Percentiles rank a stretch among this genome's conserved stretches.
Conservation (phyloP, 2,113 vertebrate species). For the Misgurnus mizolepis region DNA sequence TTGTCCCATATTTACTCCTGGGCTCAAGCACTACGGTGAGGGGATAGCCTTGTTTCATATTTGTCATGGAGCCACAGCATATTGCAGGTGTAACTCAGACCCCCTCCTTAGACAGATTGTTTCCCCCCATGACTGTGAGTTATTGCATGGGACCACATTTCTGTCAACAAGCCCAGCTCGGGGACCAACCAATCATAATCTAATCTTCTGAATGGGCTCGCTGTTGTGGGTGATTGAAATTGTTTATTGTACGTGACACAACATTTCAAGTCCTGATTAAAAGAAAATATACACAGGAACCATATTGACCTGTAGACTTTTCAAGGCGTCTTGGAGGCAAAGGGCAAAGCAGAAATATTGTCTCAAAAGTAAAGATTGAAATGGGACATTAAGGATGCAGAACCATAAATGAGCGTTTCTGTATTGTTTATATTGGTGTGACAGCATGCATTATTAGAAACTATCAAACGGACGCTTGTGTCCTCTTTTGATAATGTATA, state of each 20-base stretch:
- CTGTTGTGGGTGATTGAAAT: slow-evolving; percentile 59
- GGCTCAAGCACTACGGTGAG: not conserved
- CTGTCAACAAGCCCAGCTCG: slow-evolving; percentile 60
- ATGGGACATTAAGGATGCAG: not conserved
- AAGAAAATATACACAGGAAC: slow-evolving; percentile 48
- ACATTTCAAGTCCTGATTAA: slow-evolving; percentile 58
- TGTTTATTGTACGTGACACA: slow-evolving; percentile 58
- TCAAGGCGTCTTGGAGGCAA: not conserved
- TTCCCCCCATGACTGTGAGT: slow-evolving; percentile 57
- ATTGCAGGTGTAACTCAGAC: slow-evolving; percentile 57
- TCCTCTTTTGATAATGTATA: too few relatives aligned
- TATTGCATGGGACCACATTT: slow-evolving; percentile 59
- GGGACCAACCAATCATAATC: slow-evolving; percentile 65
- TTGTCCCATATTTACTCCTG: slow-evolving; percentile 40
- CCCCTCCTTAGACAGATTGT: slow-evolving; percentile 56
- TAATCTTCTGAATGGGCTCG: slow-evolving; percentile 63
- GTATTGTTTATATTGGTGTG: too few relatives aligned
- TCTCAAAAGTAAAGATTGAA: slow-evolving; percentile 8
- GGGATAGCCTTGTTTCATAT: slow-evolving; percentile 50
- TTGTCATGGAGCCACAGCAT: slow-evolving; percentile 54
- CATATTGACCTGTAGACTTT: slow-evolving; percentile 35
- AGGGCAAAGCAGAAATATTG: not conserved
- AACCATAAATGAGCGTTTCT: too few relatives aligned
- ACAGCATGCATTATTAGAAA: too few relatives aligned
- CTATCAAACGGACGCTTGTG: too few relatives aligned